phyloP scores from a whole-genome alignment of 2,113 vertebrate species.

The Dasypus novemcinctus region DNA sequence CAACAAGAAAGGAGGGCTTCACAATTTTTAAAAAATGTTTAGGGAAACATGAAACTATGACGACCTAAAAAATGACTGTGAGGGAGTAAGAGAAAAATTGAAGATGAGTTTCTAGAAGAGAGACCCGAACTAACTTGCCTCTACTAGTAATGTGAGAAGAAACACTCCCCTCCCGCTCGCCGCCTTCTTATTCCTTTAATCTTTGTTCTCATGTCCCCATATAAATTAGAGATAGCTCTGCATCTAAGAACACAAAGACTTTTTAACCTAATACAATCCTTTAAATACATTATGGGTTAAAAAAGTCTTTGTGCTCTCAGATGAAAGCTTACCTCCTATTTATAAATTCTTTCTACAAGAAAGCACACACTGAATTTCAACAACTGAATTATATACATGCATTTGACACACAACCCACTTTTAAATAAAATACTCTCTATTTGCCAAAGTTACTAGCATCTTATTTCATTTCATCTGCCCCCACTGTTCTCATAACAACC shows the following conservation, averaged over 20 bases:
- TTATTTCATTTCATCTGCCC: not conserved
- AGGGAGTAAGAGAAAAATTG: not conserved
- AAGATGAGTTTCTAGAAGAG: not conserved
- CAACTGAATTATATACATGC: not conserved
- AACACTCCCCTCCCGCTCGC: not conserved
- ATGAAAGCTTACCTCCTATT: not conserved
- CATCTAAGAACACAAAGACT: not conserved
- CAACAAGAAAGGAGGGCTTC: not conserved
- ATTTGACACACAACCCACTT: not conserved
- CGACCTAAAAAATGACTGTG: not conserved
- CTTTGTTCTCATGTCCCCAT: not conserved
- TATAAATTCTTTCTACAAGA: not conserved
- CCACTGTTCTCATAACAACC: not conserved
- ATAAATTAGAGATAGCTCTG: not conserved
- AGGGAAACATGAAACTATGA: not conserved
- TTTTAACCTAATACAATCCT: not conserved
- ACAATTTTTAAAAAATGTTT: not conserved
- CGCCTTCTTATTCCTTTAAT: not conserved
- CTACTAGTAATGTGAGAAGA: not conserved
- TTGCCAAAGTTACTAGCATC: not conserved
- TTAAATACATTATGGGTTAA: not conserved
- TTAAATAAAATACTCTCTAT: constrained; percentile 46
- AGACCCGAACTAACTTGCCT: not conserved
- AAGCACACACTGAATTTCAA: not conserved
- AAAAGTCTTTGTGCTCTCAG: not conserved